A percentile compares a stretch with the other conserved stretches of the same genome.
These are phyloP conservation scores for Drosophila setosimentum DNA, from an alignment of 2,888 invertebrate genomes.

Conservation along the genomic window DNA sequence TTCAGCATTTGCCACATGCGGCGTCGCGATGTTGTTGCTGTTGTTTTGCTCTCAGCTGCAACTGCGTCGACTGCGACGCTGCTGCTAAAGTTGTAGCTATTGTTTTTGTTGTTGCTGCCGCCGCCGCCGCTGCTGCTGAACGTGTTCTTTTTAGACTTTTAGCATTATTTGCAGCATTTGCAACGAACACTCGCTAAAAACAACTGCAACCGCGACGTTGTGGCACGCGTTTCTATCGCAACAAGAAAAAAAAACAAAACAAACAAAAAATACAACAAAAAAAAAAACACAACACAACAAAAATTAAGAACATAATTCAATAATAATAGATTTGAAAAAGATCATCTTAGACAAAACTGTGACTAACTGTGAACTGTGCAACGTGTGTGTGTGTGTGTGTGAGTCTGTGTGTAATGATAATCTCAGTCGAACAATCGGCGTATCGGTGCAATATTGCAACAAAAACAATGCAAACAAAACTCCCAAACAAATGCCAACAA, in stretches of 20 bases:
- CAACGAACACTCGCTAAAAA: conserved; percentile 85
- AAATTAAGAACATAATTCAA: conserved; percentile 2
- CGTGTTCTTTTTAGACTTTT: conserved; percentile 83
- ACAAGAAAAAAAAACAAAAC: conserved; percentile 31
- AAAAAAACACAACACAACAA: conserved; percentile 11
- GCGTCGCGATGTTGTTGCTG: conserved; percentile 50
- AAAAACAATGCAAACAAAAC: neutral
- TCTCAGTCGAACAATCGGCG: conserved; percentile 24
- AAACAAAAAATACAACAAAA: conserved; percentile 12
- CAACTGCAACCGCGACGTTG: conserved; percentile 85
- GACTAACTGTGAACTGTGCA: conserved; percentile 21
- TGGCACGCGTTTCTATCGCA: conserved; percentile 84
- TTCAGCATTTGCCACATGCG: conserved; percentile 78
- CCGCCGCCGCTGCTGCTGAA: conserved; percentile 69
- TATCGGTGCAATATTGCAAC: conserved; percentile 46
- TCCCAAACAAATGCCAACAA: conserved; percentile 2
- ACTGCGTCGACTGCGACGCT: conserved; percentile 42
- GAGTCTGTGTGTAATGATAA: conserved; percentile 8
- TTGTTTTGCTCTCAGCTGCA: conserved; percentile 58
- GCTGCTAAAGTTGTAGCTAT: conserved; percentile 51
- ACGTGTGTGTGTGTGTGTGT: neutral
- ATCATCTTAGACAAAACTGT: conserved; percentile 30
- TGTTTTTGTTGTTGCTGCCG: conserved; percentile 53
- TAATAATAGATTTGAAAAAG: conserved; percentile 13
- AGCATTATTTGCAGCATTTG: conserved; percentile 84